A percentile compares a stretch with the other conserved stretches of the same genome.
Conservation (phyloP, 1,140 invertebrate genomes). For the Xylocopa sonorina region DNA sequence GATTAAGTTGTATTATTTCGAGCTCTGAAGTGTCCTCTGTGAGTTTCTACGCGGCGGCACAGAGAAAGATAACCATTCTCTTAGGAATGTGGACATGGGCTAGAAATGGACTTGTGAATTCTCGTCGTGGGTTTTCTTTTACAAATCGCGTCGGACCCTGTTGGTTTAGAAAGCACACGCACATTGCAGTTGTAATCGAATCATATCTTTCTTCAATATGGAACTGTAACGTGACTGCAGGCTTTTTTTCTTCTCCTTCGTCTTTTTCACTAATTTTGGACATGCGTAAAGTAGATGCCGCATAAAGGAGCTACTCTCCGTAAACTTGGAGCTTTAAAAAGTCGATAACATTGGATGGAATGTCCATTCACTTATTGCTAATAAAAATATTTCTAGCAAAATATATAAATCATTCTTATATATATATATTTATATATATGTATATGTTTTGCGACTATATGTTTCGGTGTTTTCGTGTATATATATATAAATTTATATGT, state of each 20-base stretch:
- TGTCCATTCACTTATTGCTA: constrained; percentile 73
- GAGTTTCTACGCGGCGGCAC: background rate
- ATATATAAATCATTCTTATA: constrained; percentile 63
- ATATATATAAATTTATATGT: constrained; percentile 29
- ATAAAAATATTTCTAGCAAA: constrained; percentile 70
- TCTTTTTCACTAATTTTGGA: background rate
- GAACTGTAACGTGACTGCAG: background rate
- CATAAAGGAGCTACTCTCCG: constrained; percentile 10
- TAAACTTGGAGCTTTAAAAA: constrained; percentile 26
- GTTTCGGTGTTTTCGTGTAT: constrained; percentile 3
- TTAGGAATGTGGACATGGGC: constrained; percentile 8
- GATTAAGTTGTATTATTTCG: constrained; percentile 7
- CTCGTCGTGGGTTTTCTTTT: background rate
- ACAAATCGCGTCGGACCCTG: background rate
- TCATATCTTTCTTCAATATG: background rate
- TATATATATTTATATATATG: constrained; percentile 29
- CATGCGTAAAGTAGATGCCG: constrained; percentile 46
- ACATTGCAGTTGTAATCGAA: constrained; percentile 5
- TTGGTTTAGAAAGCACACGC: constrained; percentile 8
- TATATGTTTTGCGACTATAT: background rate
- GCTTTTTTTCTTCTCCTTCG: background rate
- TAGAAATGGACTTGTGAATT: constrained; percentile 31
- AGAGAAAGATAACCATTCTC: background rate
- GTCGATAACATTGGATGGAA: constrained; percentile 65
- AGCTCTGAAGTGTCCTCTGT: background rate